Percentiles rank a stretch among this genome's conserved stretches.
phyloP scores from a whole-genome alignment of 2,797 vertebrate genomes.

The Ibycter americanus region DNA sequence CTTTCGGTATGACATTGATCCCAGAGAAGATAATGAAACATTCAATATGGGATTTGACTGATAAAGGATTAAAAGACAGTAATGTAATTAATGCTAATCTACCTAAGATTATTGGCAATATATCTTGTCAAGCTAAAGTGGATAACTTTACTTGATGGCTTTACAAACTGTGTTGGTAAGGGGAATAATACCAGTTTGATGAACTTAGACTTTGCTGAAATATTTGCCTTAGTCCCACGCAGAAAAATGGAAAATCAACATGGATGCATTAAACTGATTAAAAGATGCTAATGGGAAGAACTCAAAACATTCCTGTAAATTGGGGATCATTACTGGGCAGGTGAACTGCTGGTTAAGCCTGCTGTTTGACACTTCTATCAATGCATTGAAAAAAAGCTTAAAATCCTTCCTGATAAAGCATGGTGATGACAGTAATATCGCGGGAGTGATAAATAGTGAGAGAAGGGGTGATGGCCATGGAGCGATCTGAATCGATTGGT shows the following conservation, averaged over 20 bases:
- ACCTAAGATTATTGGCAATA: neutral
- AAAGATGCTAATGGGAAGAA: constrained; percentile 10
- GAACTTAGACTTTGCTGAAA: neutral
- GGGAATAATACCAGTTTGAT: neutral
- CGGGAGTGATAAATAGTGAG: neutral
- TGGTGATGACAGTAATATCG: neutral
- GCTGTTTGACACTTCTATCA: neutral
- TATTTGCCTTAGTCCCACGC: neutral
- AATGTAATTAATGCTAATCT: constrained; percentile 15
- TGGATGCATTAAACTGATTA: neutral
- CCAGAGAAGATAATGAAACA: neutral
- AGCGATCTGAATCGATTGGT: neutral
- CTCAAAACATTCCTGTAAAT: constrained; percentile 28
- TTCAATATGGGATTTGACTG: neutral
- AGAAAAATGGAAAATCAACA: constrained; percentile 12
- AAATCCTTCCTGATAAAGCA: neutral
- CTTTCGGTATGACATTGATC: neutral
- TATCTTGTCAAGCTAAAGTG: neutral
- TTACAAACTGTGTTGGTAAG: neutral
- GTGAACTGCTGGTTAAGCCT: neutral
- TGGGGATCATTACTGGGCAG: neutral
- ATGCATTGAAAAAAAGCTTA: neutral
- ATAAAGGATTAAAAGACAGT: neutral
- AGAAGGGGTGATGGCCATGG: neutral
- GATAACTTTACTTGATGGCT: neutral